Base-by-base conservation (phyloP, 2,797 vertebrate species). In the Premnoplex brunnescens region DNA sequence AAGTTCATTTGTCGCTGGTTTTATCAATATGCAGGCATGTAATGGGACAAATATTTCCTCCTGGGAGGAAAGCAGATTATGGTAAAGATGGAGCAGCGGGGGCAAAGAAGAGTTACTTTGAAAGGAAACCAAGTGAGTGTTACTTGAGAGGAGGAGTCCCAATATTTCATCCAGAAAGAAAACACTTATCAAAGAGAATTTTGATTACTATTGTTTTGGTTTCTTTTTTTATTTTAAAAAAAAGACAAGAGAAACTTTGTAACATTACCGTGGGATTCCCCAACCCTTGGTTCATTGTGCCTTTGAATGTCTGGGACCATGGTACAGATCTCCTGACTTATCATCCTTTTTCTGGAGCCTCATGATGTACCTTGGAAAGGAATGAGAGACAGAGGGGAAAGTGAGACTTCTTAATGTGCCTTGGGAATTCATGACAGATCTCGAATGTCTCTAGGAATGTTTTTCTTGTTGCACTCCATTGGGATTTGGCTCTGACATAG, bases 401-500 rank as follows among this genome's bases (percentile, higher is more conserved):
- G 32, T 54, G 46, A 87, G 74, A 83, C 64, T 89, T 67, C 73
- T 67, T 80, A 88, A 91, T 75, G 60, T 74, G 68, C 68, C 80
- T 83, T 4, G 28, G 77, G 81, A 93, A 87, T 85, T 94, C 86
- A 69, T 4, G 28, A 68, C 88, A 87, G 73, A 79, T 82, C 87
- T 93, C 0, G 2, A 88, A 60, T 94, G 89, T 88, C 87, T 94
- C 87, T 85, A 91, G 93, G 91, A 93, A 91, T 94, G 91, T 90
- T 97, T 96, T 93, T 79, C 88, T 96, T 96, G 90, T 95, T 95
- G 95, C 78, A 75, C 72, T 92, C 95, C 92, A 90, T 93, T 97
- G 97, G 96, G 91, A 96, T 94, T 91, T 94, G 80, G 78, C 96
- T 91, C 88, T 91, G 75, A 75, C 93, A 71, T 46, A 71, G 89